Evolutionary conservation across 1,140 invertebrate genomes (phyloP).

Genomic region (Tetramorium alpestre): DNA sequence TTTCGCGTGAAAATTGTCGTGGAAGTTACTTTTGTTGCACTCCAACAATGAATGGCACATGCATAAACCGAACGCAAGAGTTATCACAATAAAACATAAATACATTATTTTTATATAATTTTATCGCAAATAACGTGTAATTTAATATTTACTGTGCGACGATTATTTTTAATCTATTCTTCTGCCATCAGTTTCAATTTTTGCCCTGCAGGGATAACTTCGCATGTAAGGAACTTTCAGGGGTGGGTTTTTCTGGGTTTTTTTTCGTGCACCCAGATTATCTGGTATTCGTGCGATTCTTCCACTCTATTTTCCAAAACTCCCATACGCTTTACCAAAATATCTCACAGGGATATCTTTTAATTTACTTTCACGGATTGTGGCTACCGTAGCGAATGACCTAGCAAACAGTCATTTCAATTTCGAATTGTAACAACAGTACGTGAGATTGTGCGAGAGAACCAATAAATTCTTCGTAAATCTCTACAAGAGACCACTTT

Average conservation of each 20-base stretch:
- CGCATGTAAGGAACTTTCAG: not conserved
- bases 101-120: not conserved
- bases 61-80: not conserved
- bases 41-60: not conserved
- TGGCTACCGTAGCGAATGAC: not conserved
- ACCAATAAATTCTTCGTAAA: constrained; percentile 8
- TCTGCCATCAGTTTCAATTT: not conserved
- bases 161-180: not conserved
- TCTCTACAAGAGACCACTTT: not conserved
- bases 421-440: constrained; percentile 11
- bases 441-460: not conserved
- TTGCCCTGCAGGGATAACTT: not conserved
- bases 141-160: not conserved
- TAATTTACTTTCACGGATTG: constrained; percentile 6
- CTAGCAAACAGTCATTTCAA: not conserved
- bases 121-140: not conserved
- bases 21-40: not conserved
- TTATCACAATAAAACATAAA: not conserved
- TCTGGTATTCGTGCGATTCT: not conserved
- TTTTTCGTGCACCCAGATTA: not conserved
- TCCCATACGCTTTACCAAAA: not conserved
- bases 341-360: constrained; percentile 15
- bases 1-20: not conserved
- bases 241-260: not conserved
- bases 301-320: not conserved